Conservation (phyloP, 2,888 invertebrate genomes). For the Drosophila kanekoi region DNA sequence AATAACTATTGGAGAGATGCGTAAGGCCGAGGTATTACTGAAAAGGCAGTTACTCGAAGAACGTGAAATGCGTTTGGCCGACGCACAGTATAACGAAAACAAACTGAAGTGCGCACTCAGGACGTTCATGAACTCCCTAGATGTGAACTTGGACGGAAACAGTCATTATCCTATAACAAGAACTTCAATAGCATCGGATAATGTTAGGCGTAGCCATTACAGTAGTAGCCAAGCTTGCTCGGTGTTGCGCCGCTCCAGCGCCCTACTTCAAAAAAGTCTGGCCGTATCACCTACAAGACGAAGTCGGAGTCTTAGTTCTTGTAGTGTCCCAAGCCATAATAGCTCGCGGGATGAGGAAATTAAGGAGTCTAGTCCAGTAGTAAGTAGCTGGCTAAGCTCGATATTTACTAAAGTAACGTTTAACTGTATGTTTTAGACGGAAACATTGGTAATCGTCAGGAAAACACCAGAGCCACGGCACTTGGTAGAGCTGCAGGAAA, state of each 20-base stretch:
- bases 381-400: conserved; percentile 2
- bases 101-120: conserved; percentile 41
- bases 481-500: conserved; percentile 21
- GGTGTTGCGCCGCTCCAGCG: conserved; percentile 36
- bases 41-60: conserved; percentile 40
- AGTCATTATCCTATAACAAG: neutral
- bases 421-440: neutral
- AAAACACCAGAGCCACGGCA: conserved; percentile 45
- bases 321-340: conserved; percentile 6
- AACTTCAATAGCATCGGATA: conserved; percentile 4
- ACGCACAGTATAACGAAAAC: conserved; percentile 26
- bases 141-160: conserved; percentile 16
- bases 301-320: neutral
- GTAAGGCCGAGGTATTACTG: conserved; percentile 11
- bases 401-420: neutral
- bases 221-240: conserved; percentile 10
- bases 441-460: neutral
- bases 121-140: conserved; percentile 16
- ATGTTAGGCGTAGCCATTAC: neutral
- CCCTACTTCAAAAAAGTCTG: conserved; percentile 5
- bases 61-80: conserved; percentile 27
- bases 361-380: neutral
- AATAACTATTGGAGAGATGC: conserved; percentile 18
- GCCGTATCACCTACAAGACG: conserved; percentile 18
- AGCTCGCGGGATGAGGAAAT: too few species aligned